phyloP scores from a whole-genome alignment of 2,888 invertebrate species.

The Trisateles emortualis region DNA sequence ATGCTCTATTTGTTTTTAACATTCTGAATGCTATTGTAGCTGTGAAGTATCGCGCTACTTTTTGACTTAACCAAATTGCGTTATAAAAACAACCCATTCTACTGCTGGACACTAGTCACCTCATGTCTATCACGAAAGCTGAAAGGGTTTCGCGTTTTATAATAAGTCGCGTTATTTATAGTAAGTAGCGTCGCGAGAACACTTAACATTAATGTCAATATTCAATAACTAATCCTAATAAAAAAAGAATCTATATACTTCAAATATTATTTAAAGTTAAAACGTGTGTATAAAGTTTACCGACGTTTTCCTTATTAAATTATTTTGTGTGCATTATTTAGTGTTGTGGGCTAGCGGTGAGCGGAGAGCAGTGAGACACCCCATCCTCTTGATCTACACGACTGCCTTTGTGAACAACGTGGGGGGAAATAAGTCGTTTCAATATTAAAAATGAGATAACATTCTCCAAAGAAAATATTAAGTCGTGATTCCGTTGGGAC shows the following conservation, averaged over 20 bases:
- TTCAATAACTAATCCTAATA: too few species aligned
- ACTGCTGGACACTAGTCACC: too few species aligned
- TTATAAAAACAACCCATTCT: too few species aligned
- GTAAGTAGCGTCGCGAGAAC: too few species aligned
- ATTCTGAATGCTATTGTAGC: too few species aligned
- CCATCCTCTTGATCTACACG: conserved; percentile 67
- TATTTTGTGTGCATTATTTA: conserved; percentile 46
- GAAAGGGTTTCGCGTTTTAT: too few species aligned
- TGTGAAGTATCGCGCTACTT: too few species aligned
- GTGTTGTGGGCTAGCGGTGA: conserved; percentile 39
- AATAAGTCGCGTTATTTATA: too few species aligned
- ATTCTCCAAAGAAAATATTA: conserved; percentile 85
- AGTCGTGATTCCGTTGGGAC: conserved; percentile 79
- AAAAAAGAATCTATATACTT: background rate
- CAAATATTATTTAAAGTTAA: conserved; percentile 13
- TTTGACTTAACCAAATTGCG: too few species aligned
- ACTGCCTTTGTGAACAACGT: conserved; percentile 76
- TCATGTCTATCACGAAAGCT: too few species aligned
- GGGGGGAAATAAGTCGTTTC: conserved; percentile 75
- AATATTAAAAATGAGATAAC: conserved; percentile 85
- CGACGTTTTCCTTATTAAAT: conserved; percentile 46
- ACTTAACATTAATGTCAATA: too few species aligned
- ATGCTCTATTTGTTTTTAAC: too few species aligned
- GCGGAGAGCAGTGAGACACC: conserved; percentile 42
- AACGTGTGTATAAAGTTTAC: conserved; percentile 29